Evolutionary conservation across 2,113 vertebrate genomes (phyloP), one percentile per base, ranked within the genome.

Genomic region (Zapornia atra): DNA sequence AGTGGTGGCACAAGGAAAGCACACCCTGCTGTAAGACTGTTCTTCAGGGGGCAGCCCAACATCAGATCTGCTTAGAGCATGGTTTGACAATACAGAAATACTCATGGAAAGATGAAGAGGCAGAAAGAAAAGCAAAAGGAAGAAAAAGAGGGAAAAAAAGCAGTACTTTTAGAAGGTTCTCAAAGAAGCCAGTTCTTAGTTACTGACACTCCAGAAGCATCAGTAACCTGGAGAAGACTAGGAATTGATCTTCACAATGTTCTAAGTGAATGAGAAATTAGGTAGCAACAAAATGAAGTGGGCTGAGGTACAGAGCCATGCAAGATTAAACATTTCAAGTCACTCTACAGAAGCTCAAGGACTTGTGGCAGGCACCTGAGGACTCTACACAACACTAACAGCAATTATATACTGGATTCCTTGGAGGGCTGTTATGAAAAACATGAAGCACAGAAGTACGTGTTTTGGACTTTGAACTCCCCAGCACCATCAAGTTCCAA

Each of bases 231-330:
- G 28, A 82, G 36, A 77, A 61, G 20, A 33, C 24, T 40, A 22
- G 20, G 17, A 94, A n/a, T 24, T 36, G 34, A n/a, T 86, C 19
- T 33, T 36, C 51, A 57, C 5, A 51, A 31, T 24, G 8, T 10
- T 44, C 34, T 22, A 78, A 44, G 17, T 11, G 56, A 76, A 48
- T 13, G 18, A 79, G 56, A 93, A 86, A 40, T n/a, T 6, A 42
- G 7, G 20, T 9, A 81, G 63, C 34, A 78, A 68, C 25, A 68
- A 34, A 69, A 57, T 38, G 1, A 56, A 56, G n/a, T 11, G 8
- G 20, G 31, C 44, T 77, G 65, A 77, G 18, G 15, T 17, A 44
- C 0, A 1, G 0, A 79, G n/a, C 34, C 22, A 4, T 10, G 33
- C 11, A 60, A 50, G 77, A 51, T 11, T 15, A 36, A 81, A 82